A percentile compares a stretch with the other conserved stretches of the same genome.
These are phyloP conservation scores for Knipowitschia caucasica DNA, from an alignment of 2,797 vertebrate species.

Conservation along the genomic window DNA sequence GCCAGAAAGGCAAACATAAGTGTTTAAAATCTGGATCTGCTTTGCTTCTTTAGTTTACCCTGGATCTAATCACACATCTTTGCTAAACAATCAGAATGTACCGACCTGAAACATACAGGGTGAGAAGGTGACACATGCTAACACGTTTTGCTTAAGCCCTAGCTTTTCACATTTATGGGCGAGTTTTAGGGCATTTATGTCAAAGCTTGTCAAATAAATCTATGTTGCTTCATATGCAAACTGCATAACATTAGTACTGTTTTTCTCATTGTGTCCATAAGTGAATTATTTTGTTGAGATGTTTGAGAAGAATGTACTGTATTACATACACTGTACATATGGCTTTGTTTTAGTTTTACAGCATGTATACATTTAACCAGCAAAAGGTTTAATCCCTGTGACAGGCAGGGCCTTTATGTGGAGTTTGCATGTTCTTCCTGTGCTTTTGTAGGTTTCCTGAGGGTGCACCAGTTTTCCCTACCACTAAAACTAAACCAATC, in stretches of 20 bases:
- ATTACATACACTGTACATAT: neutral
- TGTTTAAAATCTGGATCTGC: slow-evolving; percentile 20
- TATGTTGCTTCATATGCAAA: neutral
- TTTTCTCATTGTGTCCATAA: neutral
- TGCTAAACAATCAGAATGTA: slow-evolving; percentile 11
- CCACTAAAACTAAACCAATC: too few species aligned
- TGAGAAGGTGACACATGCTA: neutral
- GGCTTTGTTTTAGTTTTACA: neutral
- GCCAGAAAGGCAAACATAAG: slow-evolving; percentile 14
- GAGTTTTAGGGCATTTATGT: neutral
- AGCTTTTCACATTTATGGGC: neutral
- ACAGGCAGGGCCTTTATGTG: too few species aligned
- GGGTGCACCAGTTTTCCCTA: too few species aligned
- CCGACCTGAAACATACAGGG: neutral
- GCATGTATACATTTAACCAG: too few species aligned
- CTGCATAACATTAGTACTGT: neutral
- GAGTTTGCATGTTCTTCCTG: too few species aligned
- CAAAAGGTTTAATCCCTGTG: neutral
- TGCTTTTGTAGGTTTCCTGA: too few species aligned
- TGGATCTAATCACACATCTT: slow-evolving; percentile 16
- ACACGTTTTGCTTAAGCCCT: neutral
- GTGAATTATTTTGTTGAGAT: neutral
- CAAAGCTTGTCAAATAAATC: neutral
- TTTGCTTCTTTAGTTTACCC: slow-evolving; percentile 22
- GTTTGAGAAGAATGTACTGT: neutral